Percentiles rank a stretch among this genome's conserved stretches.
Conservation (phyloP, 2,797 vertebrate genomes). For the Rhincodon typus region DNA sequence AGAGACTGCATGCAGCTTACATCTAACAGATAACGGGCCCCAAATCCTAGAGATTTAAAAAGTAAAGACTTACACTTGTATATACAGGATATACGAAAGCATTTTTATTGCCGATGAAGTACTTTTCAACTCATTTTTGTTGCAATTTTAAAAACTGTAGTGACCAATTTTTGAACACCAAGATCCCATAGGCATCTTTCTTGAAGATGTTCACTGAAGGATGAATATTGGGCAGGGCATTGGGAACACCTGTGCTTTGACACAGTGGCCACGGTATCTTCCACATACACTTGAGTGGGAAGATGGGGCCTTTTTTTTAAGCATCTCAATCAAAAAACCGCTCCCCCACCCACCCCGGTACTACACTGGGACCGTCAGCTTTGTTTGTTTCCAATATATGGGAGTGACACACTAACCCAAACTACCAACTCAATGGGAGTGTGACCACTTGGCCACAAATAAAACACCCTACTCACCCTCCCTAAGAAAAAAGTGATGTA, state of each 20-base stretch:
- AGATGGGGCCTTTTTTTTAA: background rate
- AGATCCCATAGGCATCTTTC: background rate
- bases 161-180: background rate
- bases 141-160: background rate
- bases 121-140: background rate
- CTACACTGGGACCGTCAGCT: too few species aligned
- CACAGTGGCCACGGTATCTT: background rate
- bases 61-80: background rate
- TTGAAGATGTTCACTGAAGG: background rate
- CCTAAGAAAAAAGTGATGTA: too few species aligned
- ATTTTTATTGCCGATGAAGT: background rate
- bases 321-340: background rate
- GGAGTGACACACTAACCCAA: too few species aligned
- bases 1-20: background rate
- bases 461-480: too few species aligned
- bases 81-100: background rate
- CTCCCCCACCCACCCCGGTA: too few species aligned
- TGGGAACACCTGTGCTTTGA: background rate
- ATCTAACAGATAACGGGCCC: background rate
- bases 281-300: too few species aligned
- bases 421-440: too few species aligned
- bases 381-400: too few species aligned
- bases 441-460: too few species aligned
- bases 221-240: background rate
- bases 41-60: background rate